These are phyloP conservation scores for Tetraodon nigroviridis DNA, from an alignment of 2,113 vertebrate species.

Conservation along the genomic window DNA sequence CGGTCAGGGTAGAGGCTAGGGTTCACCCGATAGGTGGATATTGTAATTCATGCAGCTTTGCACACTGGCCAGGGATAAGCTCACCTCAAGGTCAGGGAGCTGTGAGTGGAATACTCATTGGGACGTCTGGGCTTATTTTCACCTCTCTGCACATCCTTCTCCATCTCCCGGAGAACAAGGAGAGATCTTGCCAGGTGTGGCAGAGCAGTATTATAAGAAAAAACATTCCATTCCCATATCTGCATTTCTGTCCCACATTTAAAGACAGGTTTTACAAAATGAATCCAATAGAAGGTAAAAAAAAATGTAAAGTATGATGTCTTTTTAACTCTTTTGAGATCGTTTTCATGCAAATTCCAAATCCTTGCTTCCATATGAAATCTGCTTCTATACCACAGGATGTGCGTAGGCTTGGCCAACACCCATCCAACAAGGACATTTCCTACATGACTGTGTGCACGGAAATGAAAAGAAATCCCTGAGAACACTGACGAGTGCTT, in stretches of 20 bases:
- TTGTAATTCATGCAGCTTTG: slow-evolving; percentile 69
- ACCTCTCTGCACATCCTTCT: slow-evolving; percentile 54
- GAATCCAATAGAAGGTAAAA: neutral
- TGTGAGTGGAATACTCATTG: slow-evolving; percentile 77
- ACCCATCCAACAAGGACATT: slow-evolving; percentile 20
- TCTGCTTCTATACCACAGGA: slow-evolving; percentile 14
- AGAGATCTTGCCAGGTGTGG: slow-evolving; percentile 6
- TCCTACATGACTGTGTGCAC: slow-evolving; percentile 9
- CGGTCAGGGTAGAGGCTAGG: slow-evolving; percentile 50
- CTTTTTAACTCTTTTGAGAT: neutral
- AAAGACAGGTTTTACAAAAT: neutral
- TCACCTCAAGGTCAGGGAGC: slow-evolving; percentile 74
- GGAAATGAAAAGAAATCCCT: slow-evolving; percentile 38
- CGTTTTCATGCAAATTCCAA: slow-evolving; percentile 25
- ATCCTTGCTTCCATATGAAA: neutral
- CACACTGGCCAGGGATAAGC: slow-evolving; percentile 61
- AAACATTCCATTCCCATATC: neutral
- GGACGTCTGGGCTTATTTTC: slow-evolving; percentile 60
- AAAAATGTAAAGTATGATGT: neutral
- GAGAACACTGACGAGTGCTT: slow-evolving; percentile 53
- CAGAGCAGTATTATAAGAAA: neutral
- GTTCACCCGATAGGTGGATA: slow-evolving; percentile 59
- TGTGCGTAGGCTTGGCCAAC: slow-evolving; percentile 11
- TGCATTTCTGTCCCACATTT: neutral
- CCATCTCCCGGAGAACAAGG: slow-evolving; percentile 52